These are phyloP conservation scores for Philopedon plagiatum DNA, from an alignment of 2,888 invertebrate species.

Conservation along the genomic window DNA sequence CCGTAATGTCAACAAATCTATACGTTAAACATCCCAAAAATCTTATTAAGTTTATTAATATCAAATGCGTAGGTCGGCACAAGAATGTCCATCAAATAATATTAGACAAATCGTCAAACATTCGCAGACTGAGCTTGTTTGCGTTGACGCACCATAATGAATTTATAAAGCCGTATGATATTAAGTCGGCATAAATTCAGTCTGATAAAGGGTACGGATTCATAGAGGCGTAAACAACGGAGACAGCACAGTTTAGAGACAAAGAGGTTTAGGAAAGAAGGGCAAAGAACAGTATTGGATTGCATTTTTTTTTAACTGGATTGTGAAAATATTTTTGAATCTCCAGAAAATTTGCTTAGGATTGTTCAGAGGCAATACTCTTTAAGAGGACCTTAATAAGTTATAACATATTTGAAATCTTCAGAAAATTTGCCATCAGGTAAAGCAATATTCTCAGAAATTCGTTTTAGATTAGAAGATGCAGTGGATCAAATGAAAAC, in stretches of 20 bases:
- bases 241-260: conserved; percentile 50
- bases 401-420: too few relatives aligned
- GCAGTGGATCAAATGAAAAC: too few relatives aligned
- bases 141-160: conserved; percentile 52
- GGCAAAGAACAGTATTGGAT: conserved; percentile 23
- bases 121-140: conserved; percentile 23
- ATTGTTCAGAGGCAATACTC: too few relatives aligned
- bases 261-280: conserved; percentile 38
- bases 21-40: too few relatives aligned
- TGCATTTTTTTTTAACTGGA: too few relatives aligned
- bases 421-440: too few relatives aligned
- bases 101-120: conserved; percentile 1
- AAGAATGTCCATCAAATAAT: not conserved
- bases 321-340: not conserved
- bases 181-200: conserved; percentile 58
- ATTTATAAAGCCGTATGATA: conserved; percentile 58
- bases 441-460: too few relatives aligned
- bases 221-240: conserved; percentile 61
- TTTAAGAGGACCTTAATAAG: too few relatives aligned
- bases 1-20: too few relatives aligned
- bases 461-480: too few relatives aligned
- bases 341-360: conserved; percentile 50
- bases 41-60: too few relatives aligned
- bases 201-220: conserved; percentile 58
- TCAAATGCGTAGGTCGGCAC: not conserved